phyloP scores from a whole-genome alignment of 2,113 vertebrate genomes.

The Grammomys surdaster region DNA sequence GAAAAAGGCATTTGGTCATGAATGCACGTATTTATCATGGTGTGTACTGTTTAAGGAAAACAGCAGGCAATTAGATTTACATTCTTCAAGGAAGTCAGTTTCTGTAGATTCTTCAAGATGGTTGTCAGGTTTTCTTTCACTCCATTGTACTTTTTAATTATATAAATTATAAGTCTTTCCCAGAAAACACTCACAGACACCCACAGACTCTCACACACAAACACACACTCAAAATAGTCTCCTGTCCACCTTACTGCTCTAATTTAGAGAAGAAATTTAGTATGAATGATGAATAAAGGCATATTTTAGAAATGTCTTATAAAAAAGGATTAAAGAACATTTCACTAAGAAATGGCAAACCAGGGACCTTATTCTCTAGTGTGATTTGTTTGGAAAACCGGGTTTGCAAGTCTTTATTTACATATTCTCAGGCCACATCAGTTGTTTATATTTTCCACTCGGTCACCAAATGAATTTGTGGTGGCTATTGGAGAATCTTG shows the following conservation, averaged over 20 bases:
- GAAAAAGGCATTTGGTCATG: not conserved
- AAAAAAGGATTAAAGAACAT: not conserved
- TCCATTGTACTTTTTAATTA: not conserved
- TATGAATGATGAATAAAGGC: not conserved
- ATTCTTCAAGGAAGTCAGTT: not conserved
- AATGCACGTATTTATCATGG: not conserved
- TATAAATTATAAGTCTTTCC: not conserved
- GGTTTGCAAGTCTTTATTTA: slow-evolving; percentile 13
- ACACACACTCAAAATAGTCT: not conserved
- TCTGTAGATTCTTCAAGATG: not conserved
- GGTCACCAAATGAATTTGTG: slow-evolving; percentile 15
- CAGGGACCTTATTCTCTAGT: not conserved
- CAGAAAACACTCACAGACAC: not conserved
- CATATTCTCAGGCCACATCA: not conserved
- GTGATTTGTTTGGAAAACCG: not conserved
- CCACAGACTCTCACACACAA: not conserved
- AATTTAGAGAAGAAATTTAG: not conserved
- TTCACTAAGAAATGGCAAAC: not conserved
- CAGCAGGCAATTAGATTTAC: not conserved
- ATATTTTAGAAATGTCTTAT: not conserved
- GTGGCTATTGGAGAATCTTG: slow-evolving; percentile 25
- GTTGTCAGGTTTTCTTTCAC: not conserved
- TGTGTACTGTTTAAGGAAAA: not conserved
- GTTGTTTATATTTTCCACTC: slow-evolving; percentile 33
- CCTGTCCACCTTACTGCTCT: not conserved